These are phyloP conservation scores for Armadillidium nasatum DNA, from an alignment of 1,140 invertebrate species.

Conservation along the genomic window DNA sequence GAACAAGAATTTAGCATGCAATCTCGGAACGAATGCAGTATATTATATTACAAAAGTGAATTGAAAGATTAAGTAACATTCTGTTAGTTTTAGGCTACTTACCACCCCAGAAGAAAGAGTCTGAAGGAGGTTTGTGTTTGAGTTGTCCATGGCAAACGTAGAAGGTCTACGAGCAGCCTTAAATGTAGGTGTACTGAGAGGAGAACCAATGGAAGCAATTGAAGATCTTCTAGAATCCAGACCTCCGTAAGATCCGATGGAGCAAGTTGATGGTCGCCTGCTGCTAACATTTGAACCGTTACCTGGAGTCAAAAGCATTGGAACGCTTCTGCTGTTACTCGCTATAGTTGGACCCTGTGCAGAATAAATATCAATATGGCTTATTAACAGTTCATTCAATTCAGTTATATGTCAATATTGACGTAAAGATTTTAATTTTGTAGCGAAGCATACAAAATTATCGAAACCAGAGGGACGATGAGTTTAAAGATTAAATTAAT, in stretches of 20 bases:
- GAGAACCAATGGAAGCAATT: slow-evolving; percentile 39
- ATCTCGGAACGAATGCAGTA: too few species aligned
- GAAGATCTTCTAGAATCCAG: slow-evolving; percentile 37
- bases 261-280: slow-evolving; percentile 60
- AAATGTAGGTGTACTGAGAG: slow-evolving; percentile 56
- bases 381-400: too few species aligned
- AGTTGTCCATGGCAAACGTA: slow-evolving; percentile 38
- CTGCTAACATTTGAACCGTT: slow-evolving; percentile 75
- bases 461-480: too few species aligned
- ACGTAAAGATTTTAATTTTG: too few species aligned
- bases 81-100: slow-evolving; percentile 52
- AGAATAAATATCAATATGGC: too few species aligned
- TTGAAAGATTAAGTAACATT: too few species aligned
- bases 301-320: slow-evolving; percentile 71
- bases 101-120: slow-evolving; percentile 80
- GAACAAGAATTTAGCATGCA: too few species aligned
- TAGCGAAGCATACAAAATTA: too few species aligned
- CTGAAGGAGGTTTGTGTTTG: slow-evolving; percentile 60
- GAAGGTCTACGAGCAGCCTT: slow-evolving; percentile 57
- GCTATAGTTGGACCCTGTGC: slow-evolving; percentile 63
- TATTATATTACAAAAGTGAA: too few species aligned
- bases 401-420: too few species aligned
- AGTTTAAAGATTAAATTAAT: too few species aligned
- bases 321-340: slow-evolving; percentile 78
- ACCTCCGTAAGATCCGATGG: slow-evolving; percentile 43